Conservation (phyloP, 2,113 vertebrate genomes). For the Dasyornis broadbenti region DNA sequence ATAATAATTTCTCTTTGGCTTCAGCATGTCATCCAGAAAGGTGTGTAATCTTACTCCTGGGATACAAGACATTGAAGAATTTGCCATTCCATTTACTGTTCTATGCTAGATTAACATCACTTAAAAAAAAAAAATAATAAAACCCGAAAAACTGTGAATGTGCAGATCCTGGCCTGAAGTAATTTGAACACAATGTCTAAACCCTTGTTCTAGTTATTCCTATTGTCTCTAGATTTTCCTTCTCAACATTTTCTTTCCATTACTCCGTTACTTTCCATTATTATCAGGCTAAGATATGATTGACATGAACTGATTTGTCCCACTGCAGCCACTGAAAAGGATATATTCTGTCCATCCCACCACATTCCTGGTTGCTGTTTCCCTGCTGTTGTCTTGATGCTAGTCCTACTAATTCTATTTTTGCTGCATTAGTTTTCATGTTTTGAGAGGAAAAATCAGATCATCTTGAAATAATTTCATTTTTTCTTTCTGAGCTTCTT, state of each 20-base stretch:
- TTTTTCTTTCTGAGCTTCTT: neutral
- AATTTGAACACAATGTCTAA: neutral
- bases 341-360: neutral
- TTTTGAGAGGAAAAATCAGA: neutral
- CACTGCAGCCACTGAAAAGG: neutral
- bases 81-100: neutral
- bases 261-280: no score
- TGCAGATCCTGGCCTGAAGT: neutral
- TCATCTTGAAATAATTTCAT: neutral
- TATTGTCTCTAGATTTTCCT: neutral
- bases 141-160: rapidly evolving
- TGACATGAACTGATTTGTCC: neutral
- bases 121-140: neutral
- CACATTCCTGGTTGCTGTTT: neutral
- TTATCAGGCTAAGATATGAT: neutral
- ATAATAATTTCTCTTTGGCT: neutral
- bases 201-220: neutral
- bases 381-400: neutral
- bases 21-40: neutral
- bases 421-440: neutral
- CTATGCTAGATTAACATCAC: neutral
- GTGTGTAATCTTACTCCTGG: neutral
- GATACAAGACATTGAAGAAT: neutral
- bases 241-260: neutral
- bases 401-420: neutral